Percentiles rank a stretch among this genome's conserved stretches.
Conservation (phyloP, 2,113 vertebrate species). For the Oncorhynchus gorbuscha region DNA sequence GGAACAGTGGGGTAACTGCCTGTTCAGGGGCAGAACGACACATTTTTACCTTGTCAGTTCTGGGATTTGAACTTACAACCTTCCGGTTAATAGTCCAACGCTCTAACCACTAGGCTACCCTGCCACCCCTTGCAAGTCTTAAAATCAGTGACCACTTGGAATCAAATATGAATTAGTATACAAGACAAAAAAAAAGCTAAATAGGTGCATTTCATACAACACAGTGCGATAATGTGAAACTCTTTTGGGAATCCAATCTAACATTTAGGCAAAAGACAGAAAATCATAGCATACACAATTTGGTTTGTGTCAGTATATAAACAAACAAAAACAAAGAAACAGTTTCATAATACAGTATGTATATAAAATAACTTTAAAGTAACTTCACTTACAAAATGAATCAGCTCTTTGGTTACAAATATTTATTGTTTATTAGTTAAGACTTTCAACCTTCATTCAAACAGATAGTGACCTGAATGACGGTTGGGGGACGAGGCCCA, state of each 20-base stretch:
- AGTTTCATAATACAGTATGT: not conserved
- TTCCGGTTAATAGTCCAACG: no score
- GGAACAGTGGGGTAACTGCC: no score
- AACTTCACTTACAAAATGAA: not conserved
- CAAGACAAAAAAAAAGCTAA: not conserved
- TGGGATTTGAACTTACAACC: no score
- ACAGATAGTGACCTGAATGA: not conserved
- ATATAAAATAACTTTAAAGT: not conserved
- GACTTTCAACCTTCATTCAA: conserved; percentile 23
- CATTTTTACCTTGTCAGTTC: no score
- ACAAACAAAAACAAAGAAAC: not conserved
- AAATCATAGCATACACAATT: not conserved
- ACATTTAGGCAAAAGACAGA: conserved; percentile 27
- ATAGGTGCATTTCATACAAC: conserved; percentile 1
- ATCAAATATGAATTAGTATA: not conserved
- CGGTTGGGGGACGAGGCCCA: not conserved
- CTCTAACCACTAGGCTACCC: no score
- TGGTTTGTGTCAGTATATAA: not conserved
- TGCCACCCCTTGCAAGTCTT: not conserved
- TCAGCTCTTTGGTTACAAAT: not conserved
- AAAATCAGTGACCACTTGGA: not conserved
- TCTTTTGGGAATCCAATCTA: conserved; percentile 7
- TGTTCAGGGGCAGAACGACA: no score
- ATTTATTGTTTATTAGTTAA: conserved; percentile 26
- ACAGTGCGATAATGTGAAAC: conserved; percentile 12